Evolutionary conservation across 2,888 invertebrate species (phyloP), one percentile per base, ranked within the genome.

Genomic region (Cosmia trapezina): DNA sequence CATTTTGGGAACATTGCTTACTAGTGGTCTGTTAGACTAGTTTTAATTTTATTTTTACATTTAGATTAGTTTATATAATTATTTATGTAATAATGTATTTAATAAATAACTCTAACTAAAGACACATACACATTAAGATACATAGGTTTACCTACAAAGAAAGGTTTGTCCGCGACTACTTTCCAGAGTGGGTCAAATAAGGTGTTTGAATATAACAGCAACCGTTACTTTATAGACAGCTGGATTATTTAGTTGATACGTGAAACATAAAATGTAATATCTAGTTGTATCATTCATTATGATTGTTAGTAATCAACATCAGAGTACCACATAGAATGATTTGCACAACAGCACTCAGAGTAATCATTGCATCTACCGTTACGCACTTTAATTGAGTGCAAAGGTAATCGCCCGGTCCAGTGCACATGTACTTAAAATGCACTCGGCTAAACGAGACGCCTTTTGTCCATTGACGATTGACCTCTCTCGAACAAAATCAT

Each of bases 371-470:
- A 59, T 41, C 53, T 43, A 64, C 78, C 49, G 83, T 54, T 82
- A 57, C 11, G 22, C 54, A 53, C 33, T 47, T 33, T 37, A 81
- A 76, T 76, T 76, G 70, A 72, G 83, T 68, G 45, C 83, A 81
- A 73, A 78, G 83, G 83, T 83, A 69, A 66, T 65, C 74, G 69
- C 22, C 73, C 80, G 71, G 43, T 54, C 73, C 65, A 61, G 84
- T 83, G 61, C 76, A 14, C 49, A 4, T 70, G 83, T 73, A 83
- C 84, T 66, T 8, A 71, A 19, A 70, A 75, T 66, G 83, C 57
- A 81, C 81, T 80, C 70, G 59, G 64, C 19, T 22, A 7, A 33
- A 59, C 64, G 51, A 73, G 71, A 72, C 47, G 17, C 9, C 28
- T 57, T 70, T 59, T 76, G 65, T 33, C n/a, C 17, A n/a, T 7